These are phyloP conservation scores for Tragelaphus strepsiceros DNA, from an alignment of 2,113 vertebrate species.

Conservation along the genomic window DNA sequence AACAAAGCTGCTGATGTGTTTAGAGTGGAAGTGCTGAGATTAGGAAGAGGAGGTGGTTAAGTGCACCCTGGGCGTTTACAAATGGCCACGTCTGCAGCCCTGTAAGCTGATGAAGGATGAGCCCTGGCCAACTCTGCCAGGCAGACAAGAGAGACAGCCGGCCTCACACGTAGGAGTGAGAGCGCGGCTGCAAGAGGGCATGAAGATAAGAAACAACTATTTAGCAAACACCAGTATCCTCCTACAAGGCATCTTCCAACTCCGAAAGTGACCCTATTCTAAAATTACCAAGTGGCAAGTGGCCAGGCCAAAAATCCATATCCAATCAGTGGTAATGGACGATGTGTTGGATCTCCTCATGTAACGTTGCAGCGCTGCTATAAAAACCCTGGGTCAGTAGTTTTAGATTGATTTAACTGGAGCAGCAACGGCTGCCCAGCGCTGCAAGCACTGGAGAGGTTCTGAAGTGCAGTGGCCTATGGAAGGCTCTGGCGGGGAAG, in stretches of 20 bases:
- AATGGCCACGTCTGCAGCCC: conserved; percentile 53
- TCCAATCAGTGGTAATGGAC: conserved; percentile 56
- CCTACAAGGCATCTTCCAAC: conserved; percentile 25
- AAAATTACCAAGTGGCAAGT: conserved; percentile 64
- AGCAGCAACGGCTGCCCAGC: not conserved
- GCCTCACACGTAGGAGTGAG: not conserved
- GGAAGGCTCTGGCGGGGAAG: not conserved
- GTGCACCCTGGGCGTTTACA: conserved; percentile 43
- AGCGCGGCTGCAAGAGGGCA: not conserved
- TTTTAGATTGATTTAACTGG: conserved; percentile 46
- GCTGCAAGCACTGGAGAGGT: not conserved
- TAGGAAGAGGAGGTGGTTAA: conserved; percentile 50
- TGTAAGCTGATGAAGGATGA: conserved; percentile 18
- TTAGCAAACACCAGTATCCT: conserved; percentile 9
- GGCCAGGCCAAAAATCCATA: conserved; percentile 64
- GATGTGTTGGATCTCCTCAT: conserved; percentile 39
- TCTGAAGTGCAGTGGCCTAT: not conserved
- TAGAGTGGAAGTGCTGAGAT: conserved; percentile 67
- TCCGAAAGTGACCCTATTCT: conserved; percentile 59
- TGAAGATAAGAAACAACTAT: not conserved
- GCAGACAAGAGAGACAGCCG: not conserved
- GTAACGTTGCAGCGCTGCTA: conserved; percentile 2
- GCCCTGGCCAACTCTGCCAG: not conserved
- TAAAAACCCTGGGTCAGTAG: conserved; percentile 42
- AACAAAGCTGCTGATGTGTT: conserved; percentile 70